A percentile compares a stretch with the other conserved stretches of the same genome.
Evolutionary conservation across 2,113 vertebrate species (phyloP).

Genomic region (Calypte anna): DNA sequence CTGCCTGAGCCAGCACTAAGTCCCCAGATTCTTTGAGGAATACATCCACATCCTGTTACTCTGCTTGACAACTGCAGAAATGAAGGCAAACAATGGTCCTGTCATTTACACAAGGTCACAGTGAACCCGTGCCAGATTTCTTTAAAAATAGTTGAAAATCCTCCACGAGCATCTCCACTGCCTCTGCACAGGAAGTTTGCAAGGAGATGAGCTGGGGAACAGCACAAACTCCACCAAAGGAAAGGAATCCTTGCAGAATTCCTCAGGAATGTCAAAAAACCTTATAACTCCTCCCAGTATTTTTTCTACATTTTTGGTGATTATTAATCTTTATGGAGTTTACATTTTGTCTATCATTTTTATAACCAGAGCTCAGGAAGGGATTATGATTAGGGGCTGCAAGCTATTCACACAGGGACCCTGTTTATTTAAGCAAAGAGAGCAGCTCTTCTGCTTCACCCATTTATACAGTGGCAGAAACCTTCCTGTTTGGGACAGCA

Average conservation of each 20-base stretch:
- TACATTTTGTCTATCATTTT: constrained; percentile 69
- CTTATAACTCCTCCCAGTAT: not conserved
- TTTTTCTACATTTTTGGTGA: constrained; percentile 9
- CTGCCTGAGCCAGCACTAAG: not conserved
- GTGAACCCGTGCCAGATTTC: not conserved
- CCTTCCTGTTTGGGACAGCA: not conserved
- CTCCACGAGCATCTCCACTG: not conserved
- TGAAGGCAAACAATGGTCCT: not conserved
- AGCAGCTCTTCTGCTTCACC: constrained; percentile 29
- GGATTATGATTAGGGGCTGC: constrained; percentile 42
- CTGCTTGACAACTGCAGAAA: not conserved
- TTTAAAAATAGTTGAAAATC: not conserved
- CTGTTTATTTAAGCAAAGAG: constrained; percentile 48
- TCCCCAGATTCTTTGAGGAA: constrained; percentile 4
- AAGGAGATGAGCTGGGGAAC: not conserved
- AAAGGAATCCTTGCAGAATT: constrained; percentile 21
- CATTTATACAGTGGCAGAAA: not conserved
- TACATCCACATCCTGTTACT: not conserved
- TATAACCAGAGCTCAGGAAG: constrained; percentile 56
- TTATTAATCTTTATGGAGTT: constrained; percentile 61
- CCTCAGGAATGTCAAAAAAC: constrained; percentile 59
- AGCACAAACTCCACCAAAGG: not conserved
- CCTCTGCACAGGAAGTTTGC: not conserved
- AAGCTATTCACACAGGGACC: constrained; percentile 31
- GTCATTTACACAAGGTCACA: not conserved